Conservation (phyloP, 2,888 invertebrate genomes). For the Gastrophysa polygoni region DNA sequence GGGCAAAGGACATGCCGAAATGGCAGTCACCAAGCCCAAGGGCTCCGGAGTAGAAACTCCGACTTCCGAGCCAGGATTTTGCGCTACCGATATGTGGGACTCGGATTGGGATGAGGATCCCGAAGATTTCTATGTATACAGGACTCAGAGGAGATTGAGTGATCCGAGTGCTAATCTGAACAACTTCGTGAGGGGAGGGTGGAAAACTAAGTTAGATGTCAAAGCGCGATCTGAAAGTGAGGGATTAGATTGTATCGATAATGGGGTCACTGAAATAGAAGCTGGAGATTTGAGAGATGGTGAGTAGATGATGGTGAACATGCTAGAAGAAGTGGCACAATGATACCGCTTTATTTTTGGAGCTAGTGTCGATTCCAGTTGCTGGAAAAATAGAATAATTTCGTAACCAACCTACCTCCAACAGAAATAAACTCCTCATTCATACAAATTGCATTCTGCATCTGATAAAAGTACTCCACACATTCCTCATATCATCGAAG, state of each 20-base stretch:
- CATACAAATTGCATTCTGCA: no score
- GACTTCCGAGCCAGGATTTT: slow-evolving; percentile 84
- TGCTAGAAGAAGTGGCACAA: no score
- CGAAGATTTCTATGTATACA: slow-evolving; percentile 81
- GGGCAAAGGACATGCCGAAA: slow-evolving; percentile 96
- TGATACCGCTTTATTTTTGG: no score
- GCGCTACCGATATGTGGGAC: slow-evolving; percentile 88
- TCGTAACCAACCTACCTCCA: no score
- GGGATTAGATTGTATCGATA: slow-evolving; percentile 83
- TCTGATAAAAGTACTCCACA: no score
- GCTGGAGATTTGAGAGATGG: slow-evolving; percentile 92
- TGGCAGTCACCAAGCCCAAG: slow-evolving; percentile 93
- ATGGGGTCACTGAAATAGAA: slow-evolving; percentile 89
- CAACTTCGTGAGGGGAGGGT: slow-evolving; percentile 82
- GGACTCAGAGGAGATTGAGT: slow-evolving; percentile 79
- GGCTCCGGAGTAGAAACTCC: slow-evolving; percentile 95
- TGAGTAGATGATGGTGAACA: no score
- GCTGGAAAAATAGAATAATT: no score
- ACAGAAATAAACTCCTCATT: no score
- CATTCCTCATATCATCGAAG: no score
- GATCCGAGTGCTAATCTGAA: slow-evolving; percentile 92
- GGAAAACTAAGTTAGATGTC: slow-evolving; percentile 72
- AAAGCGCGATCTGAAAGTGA: slow-evolving; percentile 90
- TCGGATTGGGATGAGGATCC: slow-evolving; percentile 87
- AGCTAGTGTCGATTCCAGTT: no score